A percentile compares a stretch with the other conserved stretches of the same genome.
phyloP scores from a whole-genome alignment of 2,888 invertebrate genomes.

The Melipona bicolor region DNA sequence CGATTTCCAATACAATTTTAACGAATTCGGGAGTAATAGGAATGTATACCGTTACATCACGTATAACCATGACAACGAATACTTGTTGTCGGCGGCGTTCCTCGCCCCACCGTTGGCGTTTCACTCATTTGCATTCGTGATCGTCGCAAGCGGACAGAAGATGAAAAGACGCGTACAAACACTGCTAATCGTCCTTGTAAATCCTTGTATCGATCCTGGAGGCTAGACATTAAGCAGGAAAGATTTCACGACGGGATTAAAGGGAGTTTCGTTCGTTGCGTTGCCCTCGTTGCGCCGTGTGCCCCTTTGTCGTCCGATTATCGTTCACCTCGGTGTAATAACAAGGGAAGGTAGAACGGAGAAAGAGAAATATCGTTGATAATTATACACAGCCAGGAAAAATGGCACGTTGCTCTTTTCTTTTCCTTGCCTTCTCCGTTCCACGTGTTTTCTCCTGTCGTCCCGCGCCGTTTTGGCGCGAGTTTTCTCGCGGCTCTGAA shows the following conservation, averaged over 20 bases:
- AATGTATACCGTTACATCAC: slow-evolving; percentile 34
- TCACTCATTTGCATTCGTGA: slow-evolving; percentile 36
- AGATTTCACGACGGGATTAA: slow-evolving; percentile 41
- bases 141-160: neutral
- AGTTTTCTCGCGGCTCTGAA: neutral
- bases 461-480: neutral
- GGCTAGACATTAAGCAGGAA: slow-evolving; percentile 13
- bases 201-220: neutral
- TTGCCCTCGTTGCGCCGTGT: neutral
- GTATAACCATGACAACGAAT: slow-evolving; percentile 5
- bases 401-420: neutral
- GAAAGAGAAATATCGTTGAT: slow-evolving; percentile 33
- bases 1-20: slow-evolving; percentile 61
- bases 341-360: neutral
- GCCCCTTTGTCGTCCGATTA: slow-evolving; percentile 13
- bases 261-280: slow-evolving; percentile 10
- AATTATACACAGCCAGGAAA: slow-evolving; percentile 24
- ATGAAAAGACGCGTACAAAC: slow-evolving; percentile 14
- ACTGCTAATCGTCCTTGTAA: slow-evolving; percentile 31
- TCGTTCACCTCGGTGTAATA: slow-evolving; percentile 4
- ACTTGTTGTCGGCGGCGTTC: slow-evolving; percentile 35
- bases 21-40: slow-evolving; percentile 32
- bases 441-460: neutral
- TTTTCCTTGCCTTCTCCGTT: slow-evolving; percentile 6
- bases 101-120: slow-evolving; percentile 10